Evolutionary conservation across 1,140 invertebrate species (phyloP), one percentile per base, ranked within the genome.

Genomic region (Subanguina moxae): DNA sequence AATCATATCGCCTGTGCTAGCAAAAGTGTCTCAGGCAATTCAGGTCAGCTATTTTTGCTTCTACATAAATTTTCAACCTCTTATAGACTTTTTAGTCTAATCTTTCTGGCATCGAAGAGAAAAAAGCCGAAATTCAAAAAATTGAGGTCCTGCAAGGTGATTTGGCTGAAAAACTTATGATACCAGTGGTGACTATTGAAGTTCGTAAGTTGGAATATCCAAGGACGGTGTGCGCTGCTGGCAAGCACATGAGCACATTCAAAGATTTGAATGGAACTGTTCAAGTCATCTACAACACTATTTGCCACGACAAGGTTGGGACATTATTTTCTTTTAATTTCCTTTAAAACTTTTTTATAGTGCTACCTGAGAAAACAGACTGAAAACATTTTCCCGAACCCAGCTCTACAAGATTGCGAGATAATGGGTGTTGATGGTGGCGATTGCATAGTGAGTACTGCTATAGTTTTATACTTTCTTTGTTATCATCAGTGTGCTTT

Each of bases 11-110:
- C 25, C 30, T 15, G 72, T 71, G 1, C 52, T 77, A 7, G 73
- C 74, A 8, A 38, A 62, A 28, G 78, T 75, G 28, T 48, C 74
- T 11, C 70, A 56, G 45, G 46, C 57, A 23, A 73, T 78, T 17
- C 58, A 75, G 70, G 45, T 48, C 76, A 73, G 42, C 43, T 72
- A 27, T 25, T 21, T 0, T 19, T 73, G 67, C 70, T 73, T 21
- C 38, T 69, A 28, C 30, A 61, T n/a, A 72, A 64, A 43, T n/a
- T 17, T 15, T 13, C 61, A n/a, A n/a, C n/a, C n/a, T n/a, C n/a
- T n/a, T n/a, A n/a, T n/a, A n/a, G n/a, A n/a, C n/a, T 38, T 38
- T 38, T 11, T 38, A 38, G 32, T 38, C 32, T 11, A 38, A 38
- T 38, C 32, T 38, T 11, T 38, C 32, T 38, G 32, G 3, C 11